A percentile compares a stretch with the other conserved stretches of the same genome.
Evolutionary conservation across 2,888 invertebrate genomes (phyloP).

Genomic region (Boloria selene): DNA sequence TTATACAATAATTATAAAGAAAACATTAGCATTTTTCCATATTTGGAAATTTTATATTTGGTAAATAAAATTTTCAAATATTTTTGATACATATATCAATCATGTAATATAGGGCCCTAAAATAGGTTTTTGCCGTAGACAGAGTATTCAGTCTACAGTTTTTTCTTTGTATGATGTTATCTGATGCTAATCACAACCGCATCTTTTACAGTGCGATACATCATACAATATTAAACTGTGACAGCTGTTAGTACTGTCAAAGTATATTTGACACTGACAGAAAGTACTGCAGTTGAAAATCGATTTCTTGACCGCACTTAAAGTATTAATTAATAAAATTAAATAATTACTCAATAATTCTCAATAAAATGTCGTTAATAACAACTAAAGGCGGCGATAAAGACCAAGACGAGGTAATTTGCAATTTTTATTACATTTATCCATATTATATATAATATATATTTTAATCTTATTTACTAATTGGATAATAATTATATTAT

Average conservation of each 20-base stretch:
- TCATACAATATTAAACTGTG: too few species aligned
- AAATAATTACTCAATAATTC: slow-evolving; percentile 5
- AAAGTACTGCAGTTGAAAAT: slow-evolving; percentile 26
- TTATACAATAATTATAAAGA: too few species aligned
- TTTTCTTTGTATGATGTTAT: too few species aligned
- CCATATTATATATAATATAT: not conserved
- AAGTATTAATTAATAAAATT: not conserved
- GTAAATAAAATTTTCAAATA: too few species aligned
- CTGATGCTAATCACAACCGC: too few species aligned
- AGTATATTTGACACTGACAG: slow-evolving; percentile 15
- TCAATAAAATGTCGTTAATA: slow-evolving; percentile 60
- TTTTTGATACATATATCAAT: too few species aligned
- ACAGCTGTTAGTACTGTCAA: not conserved
- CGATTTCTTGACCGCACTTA: slow-evolving; percentile 20
- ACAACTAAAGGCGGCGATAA: slow-evolving; percentile 73
- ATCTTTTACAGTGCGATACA: too few species aligned
- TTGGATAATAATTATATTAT: not conserved
- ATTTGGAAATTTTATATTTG: too few species aligned
- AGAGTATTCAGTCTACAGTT: too few species aligned
- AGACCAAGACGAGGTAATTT: slow-evolving; percentile 86
- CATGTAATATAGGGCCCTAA: too few species aligned
- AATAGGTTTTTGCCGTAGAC: too few species aligned
- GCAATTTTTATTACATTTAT: not conserved
- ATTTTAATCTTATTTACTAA: not conserved
- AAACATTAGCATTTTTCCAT: too few species aligned